phyloP scores from a whole-genome alignment of 2,113 vertebrate species.

The Rhinoderma darwinii region DNA sequence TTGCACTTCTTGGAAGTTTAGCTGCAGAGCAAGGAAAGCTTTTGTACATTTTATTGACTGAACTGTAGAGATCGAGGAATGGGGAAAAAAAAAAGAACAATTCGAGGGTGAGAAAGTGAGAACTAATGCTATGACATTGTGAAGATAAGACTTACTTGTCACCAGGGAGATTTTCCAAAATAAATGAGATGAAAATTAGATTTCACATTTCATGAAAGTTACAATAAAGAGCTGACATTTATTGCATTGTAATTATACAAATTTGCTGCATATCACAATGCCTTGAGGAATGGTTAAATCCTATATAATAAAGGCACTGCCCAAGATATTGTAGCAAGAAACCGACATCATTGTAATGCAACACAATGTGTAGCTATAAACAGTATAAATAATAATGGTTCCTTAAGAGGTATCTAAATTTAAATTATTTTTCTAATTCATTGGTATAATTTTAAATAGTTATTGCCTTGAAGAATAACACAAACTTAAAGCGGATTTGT shows the following conservation, averaged over 20 bases:
- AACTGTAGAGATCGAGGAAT: background rate
- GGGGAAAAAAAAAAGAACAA: background rate
- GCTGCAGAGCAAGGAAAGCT: background rate
- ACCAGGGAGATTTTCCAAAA: background rate
- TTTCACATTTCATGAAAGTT: slow-evolving; percentile 11
- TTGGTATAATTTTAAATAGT: no score
- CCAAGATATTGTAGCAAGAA: background rate
- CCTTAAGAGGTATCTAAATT: no score
- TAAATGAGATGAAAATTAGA: slow-evolving; percentile 34
- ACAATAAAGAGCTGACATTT: slow-evolving; percentile 12
- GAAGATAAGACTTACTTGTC: slow-evolving; percentile 10
- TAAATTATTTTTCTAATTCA: no score
- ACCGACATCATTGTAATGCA: background rate
- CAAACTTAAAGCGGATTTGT: no score
- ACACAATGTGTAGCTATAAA: no score
- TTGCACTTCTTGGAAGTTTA: background rate
- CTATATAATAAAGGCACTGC: background rate
- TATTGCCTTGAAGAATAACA: no score
- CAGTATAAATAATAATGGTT: no score
- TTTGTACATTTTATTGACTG: background rate
- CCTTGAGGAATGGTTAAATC: background rate
- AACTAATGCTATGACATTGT: background rate
- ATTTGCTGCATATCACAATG: background rate
- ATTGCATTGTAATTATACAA: slow-evolving; percentile 31
- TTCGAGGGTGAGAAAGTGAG: background rate